Base-by-base conservation (phyloP, 2,888 invertebrate species). In the Frankliniella fusca region DNA sequence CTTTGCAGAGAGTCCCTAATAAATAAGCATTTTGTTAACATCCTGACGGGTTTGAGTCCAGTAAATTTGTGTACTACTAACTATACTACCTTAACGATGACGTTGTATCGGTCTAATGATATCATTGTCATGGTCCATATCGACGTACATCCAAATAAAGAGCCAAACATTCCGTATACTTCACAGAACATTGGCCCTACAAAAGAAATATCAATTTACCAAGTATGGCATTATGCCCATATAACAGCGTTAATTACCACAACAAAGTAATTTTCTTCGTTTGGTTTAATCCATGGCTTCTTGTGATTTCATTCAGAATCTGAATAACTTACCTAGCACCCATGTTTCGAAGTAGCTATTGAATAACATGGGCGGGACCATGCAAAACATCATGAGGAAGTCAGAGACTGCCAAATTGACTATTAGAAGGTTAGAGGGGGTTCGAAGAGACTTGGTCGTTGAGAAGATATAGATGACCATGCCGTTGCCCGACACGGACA, bases 71-170 rank as follows among this genome's bases (percentile, higher is more conserved):
- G 8, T 50, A 15, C 9, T 50, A 54, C 8, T 54, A 54, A 18
- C 8, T 50, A 20, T 18, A 80, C 83, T 84, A 87, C 90, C 89
- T 95, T 96, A 65, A 97, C 97, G 87, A 97, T 97, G 83, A 97
- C 97, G 88, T 96, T 95, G 91, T 97, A 97, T 85, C 97, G 92
- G 88, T 97, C 97, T 86, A 96, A 91, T 83, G 97, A 95, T 85
- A 97, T 97, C 92, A 94, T 93, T 27, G 94, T 94, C 95, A 97
- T 95, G 50, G 95, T 94, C 95, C 96, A 97, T 86, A 97, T 97
- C 83, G 97, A 97, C 85, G 92, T 92, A 87, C 96, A 95, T 83
- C 97, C 97, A 87, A 94, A 96, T 83, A 97, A 90, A 79, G 97
- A 97, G 61, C 97, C 97, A 82, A 92, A 90, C 89, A 95, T 93